These are phyloP conservation scores for Acrocera orbiculus DNA, from an alignment of 2,888 invertebrate species.

Conservation along the genomic window DNA sequence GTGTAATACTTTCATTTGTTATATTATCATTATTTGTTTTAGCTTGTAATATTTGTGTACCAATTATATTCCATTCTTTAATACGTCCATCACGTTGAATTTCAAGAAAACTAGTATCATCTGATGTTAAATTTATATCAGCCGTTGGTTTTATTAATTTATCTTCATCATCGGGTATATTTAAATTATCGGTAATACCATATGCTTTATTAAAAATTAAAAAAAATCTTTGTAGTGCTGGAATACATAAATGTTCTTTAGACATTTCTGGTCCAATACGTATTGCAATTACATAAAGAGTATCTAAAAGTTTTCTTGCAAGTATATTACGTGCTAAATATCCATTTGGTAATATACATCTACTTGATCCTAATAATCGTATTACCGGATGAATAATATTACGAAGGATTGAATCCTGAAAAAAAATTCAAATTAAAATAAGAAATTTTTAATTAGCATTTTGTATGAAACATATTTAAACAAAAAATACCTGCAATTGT, in stretches of 20 bases:
- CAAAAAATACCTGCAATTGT: slow-evolving; percentile 48
- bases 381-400: slow-evolving; percentile 70
- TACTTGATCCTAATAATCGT: slow-evolving; percentile 59
- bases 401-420: slow-evolving; percentile 67
- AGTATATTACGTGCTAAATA: slow-evolving; percentile 53
- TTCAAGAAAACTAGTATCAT: no score
- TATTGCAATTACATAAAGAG: slow-evolving; percentile 60
- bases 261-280: slow-evolving; percentile 64
- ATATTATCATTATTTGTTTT: background rate
- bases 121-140: slow-evolving; percentile 19
- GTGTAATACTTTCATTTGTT: slow-evolving; percentile 43
- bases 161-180: background rate
- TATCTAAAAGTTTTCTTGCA: slow-evolving; percentile 64
- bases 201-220: slow-evolving; percentile 56
- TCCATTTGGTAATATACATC: slow-evolving; percentile 68
- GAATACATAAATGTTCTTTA: slow-evolving; percentile 50
- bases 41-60: slow-evolving; percentile 27
- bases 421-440: slow-evolving; percentile 14
- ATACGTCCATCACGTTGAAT: slow-evolving; percentile 41
- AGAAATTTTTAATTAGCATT: background rate
- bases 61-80: slow-evolving; percentile 42
- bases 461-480: background rate
- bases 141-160: slow-evolving; percentile 15
- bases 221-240: slow-evolving; percentile 57
- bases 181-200: slow-evolving; percentile 22